Evolutionary conservation across 2,888 invertebrate genomes (phyloP).

Genomic region (Isoperla grammatica): DNA sequence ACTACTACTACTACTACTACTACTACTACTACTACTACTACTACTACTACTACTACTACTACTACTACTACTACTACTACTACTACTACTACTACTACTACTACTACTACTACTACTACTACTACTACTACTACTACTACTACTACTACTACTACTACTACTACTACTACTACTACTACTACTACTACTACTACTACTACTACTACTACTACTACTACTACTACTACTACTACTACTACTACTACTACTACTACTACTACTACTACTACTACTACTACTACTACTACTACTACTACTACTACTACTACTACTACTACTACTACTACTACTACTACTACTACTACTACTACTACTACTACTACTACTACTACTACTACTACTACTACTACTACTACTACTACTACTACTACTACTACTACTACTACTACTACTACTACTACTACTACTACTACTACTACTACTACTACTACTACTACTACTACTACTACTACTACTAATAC

Average conservation of each 20-base stretch:
- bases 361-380: background rate
- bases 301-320: background rate
- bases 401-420: background rate
- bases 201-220: conserved; percentile 2
- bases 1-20: background rate
- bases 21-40: background rate
- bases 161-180: background rate
- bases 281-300: background rate
- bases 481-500: no score
- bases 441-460: conserved; percentile 2
- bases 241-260: background rate
- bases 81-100: background rate
- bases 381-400: conserved; percentile 2
- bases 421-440: background rate
- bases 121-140: background rate
- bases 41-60: background rate
- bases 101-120: background rate
- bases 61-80: background rate
- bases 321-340: conserved; percentile 2
- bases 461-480: background rate
- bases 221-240: background rate
- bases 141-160: conserved; percentile 2
- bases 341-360: background rate
- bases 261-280: conserved; percentile 2
- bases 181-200: background rate